phyloP scores from a whole-genome alignment of 1,140 invertebrate species.

The Charaxes varanes region DNA sequence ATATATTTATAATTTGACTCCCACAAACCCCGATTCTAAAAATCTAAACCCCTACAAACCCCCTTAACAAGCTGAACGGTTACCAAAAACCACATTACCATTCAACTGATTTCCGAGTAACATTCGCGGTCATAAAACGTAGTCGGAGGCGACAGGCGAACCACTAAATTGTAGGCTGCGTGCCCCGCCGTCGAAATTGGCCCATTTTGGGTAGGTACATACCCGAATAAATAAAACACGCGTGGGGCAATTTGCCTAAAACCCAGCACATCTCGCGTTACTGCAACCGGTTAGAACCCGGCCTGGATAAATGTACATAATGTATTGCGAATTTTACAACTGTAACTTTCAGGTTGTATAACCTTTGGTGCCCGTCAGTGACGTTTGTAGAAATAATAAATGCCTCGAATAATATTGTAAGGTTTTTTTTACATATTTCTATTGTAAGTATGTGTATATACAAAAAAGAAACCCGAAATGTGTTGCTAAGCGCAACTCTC shows the following conservation, averaged over 20 bases:
- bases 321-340: slow-evolving; percentile 10
- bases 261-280: slow-evolving; percentile 32
- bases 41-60: no score
- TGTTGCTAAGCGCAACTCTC: no score
- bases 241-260: slow-evolving; percentile 60
- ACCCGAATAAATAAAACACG: slow-evolving; percentile 33
- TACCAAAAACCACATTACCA: slow-evolving; percentile 18
- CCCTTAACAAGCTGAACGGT: slow-evolving; percentile 7
- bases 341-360: slow-evolving; percentile 14
- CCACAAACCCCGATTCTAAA: no score
- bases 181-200: slow-evolving; percentile 37
- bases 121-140: slow-evolving; percentile 32
- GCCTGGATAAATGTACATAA: slow-evolving; percentile 19
- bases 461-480: no score
- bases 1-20: no score
- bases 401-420: no score
- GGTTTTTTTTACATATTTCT: no score
- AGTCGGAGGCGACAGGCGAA: slow-evolving; percentile 24
- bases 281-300: slow-evolving; percentile 19
- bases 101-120: slow-evolving; percentile 30
- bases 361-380: no score
- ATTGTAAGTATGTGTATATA: no score
- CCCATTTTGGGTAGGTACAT: slow-evolving; percentile 37
- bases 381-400: no score
- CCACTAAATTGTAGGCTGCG: slow-evolving; percentile 42